Percentiles rank a stretch among this genome's conserved stretches.
phyloP scores from a whole-genome alignment of 2,797 vertebrate species.

The Octomys mimax region DNA sequence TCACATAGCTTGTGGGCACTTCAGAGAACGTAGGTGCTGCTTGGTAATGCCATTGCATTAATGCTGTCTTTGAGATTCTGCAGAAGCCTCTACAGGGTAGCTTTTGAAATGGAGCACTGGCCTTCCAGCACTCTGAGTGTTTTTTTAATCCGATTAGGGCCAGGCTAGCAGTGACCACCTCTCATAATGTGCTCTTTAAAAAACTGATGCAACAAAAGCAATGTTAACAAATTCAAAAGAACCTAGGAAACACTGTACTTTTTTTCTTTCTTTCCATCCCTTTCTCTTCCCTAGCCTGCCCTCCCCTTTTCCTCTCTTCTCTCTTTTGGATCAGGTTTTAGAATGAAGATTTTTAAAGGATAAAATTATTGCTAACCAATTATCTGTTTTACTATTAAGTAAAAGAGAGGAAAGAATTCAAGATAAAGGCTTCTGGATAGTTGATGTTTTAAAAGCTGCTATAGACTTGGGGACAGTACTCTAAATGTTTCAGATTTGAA shows the following conservation, averaged over 20 bases:
- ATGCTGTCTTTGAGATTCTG: not conserved
- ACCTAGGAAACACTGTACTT: not conserved
- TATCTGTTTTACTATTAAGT: not conserved
- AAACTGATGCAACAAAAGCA: not conserved
- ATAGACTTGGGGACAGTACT: not conserved
- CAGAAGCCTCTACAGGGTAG: not conserved
- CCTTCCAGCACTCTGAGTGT: not conserved
- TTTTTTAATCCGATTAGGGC: not conserved
- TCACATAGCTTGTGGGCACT: not conserved
- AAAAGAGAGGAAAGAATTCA: slow-evolving; percentile 16
- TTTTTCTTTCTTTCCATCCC: not conserved
- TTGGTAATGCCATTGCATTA: not conserved
- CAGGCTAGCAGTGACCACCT: not conserved
- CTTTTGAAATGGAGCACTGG: not conserved
- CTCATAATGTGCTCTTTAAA: not conserved
- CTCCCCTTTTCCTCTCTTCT: not conserved
- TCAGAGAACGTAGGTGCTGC: not conserved
- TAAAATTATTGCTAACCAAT: slow-evolving; percentile 14
- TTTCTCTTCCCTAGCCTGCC: too few species aligned
- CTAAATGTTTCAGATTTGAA: slow-evolving; percentile 33
- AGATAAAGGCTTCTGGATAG: slow-evolving; percentile 3
- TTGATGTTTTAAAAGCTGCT: slow-evolving; percentile 48
- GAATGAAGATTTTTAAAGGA: slow-evolving; percentile 49
- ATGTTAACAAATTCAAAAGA: not conserved
- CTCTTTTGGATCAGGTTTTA: not conserved